Evolutionary conservation across 2,797 vertebrate genomes (phyloP), one percentile per base, ranked within the genome.

Genomic region (Centropyge bicolor): DNA sequence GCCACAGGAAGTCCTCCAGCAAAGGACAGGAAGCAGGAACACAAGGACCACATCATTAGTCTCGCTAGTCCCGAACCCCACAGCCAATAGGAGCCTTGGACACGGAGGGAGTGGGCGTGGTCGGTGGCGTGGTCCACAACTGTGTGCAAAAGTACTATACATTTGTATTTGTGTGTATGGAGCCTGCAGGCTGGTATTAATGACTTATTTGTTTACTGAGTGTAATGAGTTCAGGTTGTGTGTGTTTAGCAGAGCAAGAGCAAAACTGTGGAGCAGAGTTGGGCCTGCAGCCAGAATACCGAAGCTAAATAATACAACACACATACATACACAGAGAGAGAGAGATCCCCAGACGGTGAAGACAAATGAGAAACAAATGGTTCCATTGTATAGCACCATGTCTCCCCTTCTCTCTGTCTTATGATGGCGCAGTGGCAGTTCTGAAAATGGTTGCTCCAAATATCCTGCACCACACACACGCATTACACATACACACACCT

Each of bases 1-100:
- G 91, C 90, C 84, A 92, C 92, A 97, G 96, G 96, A 98, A 97
- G 95, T 96, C 95, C 95, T 95, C 92, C 89, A 96, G 93, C 93
- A 91, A 95, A 94, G 86, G 88, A 91, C 92, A 94, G 91, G 93
- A 94, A 94, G 90, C 87, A 94, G 90, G 80, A 93, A 92, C 82
- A 91, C 90, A 89, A 84, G 93, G 92, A 92, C 84, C 93, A 95
- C 94, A 97, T 93, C 96, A 97, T 97, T 97, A 96, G 96, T 97
- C 96, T 96, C 95, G 95, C 94, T 94, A 11, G 20, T 82, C 85
- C 69, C 88, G 92, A 94, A 94, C 92, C 92, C 94, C 78, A 69
- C 85, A 95, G 92, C 92, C 95, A 96, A 95, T 94, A 87, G 95
- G 90, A 90, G 86, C 70, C 86, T 78, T 60, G 51, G 46, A 86